These are phyloP conservation scores for Callospermophilus lateralis DNA, from an alignment of 2,113 vertebrate species.

Conservation along the genomic window DNA sequence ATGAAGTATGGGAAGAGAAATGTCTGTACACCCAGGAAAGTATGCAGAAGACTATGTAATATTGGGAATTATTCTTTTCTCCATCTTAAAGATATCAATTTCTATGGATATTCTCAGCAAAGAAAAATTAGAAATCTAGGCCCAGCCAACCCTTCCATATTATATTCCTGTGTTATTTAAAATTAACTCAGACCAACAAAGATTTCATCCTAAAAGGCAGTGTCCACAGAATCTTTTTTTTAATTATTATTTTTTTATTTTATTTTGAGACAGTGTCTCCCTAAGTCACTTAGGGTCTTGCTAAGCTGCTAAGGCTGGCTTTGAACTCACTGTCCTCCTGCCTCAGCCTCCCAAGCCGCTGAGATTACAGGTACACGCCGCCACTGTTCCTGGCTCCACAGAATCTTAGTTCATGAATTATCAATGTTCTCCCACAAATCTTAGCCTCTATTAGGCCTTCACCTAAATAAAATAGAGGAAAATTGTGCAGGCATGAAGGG, in stretches of 20 bases:
- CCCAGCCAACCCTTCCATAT: not conserved
- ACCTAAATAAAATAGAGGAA: not conserved
- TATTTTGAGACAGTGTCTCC: too few species aligned
- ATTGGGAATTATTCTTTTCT: not conserved
- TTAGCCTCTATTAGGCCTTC: not conserved
- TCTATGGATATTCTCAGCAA: not conserved
- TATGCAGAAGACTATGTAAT: not conserved
- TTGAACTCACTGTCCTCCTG: too few species aligned
- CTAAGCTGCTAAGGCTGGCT: too few species aligned
- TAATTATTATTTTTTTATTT: too few species aligned
- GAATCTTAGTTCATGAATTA: not conserved
- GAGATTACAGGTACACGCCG: too few species aligned
- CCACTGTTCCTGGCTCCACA: not conserved
- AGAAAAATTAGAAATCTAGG: constrained; percentile 33
- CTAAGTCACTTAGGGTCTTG: too few species aligned
- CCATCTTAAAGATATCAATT: constrained; percentile 17
- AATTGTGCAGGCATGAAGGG: not conserved
- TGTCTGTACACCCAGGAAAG: not conserved
- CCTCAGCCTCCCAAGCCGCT: too few species aligned
- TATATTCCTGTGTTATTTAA: not conserved
- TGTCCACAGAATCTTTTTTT: not conserved
- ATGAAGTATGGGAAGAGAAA: not conserved
- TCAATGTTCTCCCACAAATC: not conserved
- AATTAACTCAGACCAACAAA: not conserved
- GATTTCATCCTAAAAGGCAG: not conserved